A percentile compares a stretch with the other conserved stretches of the same genome.
These are phyloP conservation scores for Lithodes maja DNA, from an alignment of 2,888 invertebrate genomes.

Conservation along the genomic window DNA sequence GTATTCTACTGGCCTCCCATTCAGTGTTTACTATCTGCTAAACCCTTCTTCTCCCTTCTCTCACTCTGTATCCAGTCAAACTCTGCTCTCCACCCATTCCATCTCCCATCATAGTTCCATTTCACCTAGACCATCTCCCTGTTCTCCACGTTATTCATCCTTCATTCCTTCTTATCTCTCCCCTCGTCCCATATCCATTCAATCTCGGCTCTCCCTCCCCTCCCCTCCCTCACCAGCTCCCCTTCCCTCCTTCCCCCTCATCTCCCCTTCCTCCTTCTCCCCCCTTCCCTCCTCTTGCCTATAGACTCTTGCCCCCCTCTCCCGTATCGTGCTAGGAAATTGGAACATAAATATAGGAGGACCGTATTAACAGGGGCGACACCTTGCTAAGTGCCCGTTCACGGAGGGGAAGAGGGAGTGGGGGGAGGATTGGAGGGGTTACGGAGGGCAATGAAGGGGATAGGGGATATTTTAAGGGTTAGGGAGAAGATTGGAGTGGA, in stretches of 20 bases:
- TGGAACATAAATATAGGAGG: conserved; percentile 51
- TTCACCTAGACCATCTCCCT: background rate
- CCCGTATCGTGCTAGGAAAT: conserved; percentile 28
- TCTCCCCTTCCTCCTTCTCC: background rate
- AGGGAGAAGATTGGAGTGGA: background rate
- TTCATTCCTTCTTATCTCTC: background rate
- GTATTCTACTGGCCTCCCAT: no score
- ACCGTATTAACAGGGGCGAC: conserved; percentile 50
- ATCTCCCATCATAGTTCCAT: background rate
- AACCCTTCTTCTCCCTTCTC: background rate
- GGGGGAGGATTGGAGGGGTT: background rate
- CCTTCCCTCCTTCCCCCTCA: background rate
- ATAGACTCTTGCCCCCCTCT: background rate
- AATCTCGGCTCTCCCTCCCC: background rate
- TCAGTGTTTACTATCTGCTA: no score
- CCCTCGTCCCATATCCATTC: background rate
- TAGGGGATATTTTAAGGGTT: background rate
- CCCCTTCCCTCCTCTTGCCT: background rate
- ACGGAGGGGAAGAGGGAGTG: background rate
- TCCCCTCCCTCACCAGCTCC: background rate
- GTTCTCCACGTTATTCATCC: background rate
- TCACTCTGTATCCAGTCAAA: background rate
- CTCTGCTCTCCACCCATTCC: background rate
- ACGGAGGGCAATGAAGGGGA: background rate
- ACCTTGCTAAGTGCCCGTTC: conserved; percentile 51